phyloP scores from a whole-genome alignment of 2,888 invertebrate species.

The Theristus sp. region DNA sequence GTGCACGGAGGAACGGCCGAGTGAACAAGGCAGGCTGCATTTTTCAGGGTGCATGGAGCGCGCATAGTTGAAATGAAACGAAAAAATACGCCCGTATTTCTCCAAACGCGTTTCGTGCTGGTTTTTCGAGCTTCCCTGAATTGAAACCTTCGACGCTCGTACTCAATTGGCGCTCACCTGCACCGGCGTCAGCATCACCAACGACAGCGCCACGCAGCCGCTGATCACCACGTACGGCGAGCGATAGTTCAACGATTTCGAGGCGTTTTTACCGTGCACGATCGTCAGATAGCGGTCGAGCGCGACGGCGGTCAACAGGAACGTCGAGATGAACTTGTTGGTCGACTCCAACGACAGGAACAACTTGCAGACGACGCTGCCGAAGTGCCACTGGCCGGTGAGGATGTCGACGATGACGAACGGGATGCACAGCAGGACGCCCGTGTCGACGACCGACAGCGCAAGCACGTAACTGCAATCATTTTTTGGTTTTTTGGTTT shows the following conservation, averaged over 20 bases:
- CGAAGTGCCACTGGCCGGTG: constrained; percentile 18
- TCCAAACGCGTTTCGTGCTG: too few relatives aligned
- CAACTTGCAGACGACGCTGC: constrained; percentile 14
- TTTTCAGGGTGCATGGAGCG: too few relatives aligned
- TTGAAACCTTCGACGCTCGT: too few relatives aligned
- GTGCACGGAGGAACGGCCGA: too few relatives aligned
- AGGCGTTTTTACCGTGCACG: constrained; percentile 6
- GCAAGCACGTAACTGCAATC: constrained; percentile 25
- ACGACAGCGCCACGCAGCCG: not conserved
- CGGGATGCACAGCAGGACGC: not conserved
- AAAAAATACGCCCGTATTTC: too few relatives aligned
- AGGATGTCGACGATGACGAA: constrained; percentile 19
- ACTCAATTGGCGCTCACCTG: too few relatives aligned
- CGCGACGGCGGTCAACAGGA: constrained; percentile 15
- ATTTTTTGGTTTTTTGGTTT: too few relatives aligned
- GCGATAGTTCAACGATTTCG: not conserved
- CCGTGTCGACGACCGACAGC: constrained; percentile 17
- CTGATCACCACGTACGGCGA: not conserved
- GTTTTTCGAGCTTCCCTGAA: too few relatives aligned
- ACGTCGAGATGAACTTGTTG: constrained; percentile 16
- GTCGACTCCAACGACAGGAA: constrained; percentile 15
- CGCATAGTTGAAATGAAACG: too few relatives aligned
- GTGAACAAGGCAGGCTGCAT: too few relatives aligned
- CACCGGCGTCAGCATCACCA: not conserved
- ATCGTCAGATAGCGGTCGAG: constrained; percentile 19